Conservation (phyloP, 2,113 vertebrate species). For the Meleagris gallopavo region DNA sequence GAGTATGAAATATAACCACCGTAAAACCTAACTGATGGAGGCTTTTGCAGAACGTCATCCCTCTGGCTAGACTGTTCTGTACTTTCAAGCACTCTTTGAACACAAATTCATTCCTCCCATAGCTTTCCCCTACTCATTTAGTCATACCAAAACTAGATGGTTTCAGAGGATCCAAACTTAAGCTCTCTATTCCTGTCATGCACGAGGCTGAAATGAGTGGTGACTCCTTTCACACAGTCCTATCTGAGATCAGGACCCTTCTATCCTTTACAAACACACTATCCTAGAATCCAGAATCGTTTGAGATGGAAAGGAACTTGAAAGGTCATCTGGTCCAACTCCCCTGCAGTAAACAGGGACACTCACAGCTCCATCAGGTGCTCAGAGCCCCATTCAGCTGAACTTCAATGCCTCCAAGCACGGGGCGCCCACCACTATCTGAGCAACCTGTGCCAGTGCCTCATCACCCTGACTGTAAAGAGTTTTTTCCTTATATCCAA, state of each 20-base stretch:
- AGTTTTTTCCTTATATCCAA: no score
- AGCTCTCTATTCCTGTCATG: neutral
- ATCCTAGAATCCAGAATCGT: no score
- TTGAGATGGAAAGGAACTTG: no score
- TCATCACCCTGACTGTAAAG: no score
- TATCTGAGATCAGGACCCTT: rapidly evolving
- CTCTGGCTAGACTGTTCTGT: neutral
- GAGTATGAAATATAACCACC: neutral
- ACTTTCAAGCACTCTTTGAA: neutral
- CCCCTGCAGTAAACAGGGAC: no score
- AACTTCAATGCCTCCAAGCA: no score
- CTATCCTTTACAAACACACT: neutral
- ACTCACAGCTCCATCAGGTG: no score
- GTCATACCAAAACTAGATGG: neutral
- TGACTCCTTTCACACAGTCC: neutral
- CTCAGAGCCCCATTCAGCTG: no score
- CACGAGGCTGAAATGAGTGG: rapidly evolving
- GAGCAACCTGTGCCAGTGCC: no score
- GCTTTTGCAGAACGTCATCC: neutral
- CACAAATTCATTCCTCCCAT: neutral
- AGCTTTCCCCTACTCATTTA: neutral
- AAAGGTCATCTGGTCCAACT: no score
- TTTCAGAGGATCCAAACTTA: neutral
- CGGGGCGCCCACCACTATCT: no score
- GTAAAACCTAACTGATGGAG: neutral